phyloP scores from a whole-genome alignment of 1,140 invertebrate species.

The Penaeus indicus region DNA sequence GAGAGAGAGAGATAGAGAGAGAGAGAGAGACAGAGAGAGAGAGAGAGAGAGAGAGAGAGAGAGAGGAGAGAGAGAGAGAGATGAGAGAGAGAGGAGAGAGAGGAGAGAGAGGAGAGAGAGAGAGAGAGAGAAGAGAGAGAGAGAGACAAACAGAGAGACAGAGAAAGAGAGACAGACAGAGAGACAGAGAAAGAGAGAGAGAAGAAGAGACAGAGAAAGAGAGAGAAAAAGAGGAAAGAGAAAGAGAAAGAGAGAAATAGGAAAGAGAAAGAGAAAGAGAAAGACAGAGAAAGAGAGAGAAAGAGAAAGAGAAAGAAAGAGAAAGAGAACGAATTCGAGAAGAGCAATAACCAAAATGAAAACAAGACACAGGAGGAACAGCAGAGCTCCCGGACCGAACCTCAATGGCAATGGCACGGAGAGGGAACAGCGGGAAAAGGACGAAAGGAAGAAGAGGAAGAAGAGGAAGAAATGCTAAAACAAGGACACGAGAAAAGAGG shows the following conservation, averaged over 20 bases:
- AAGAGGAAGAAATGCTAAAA: too few species aligned
- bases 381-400: too few species aligned
- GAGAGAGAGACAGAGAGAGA: not conserved
- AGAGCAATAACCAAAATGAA: too few species aligned
- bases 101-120: too few species aligned
- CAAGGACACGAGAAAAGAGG: not conserved
- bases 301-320: not conserved
- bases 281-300: not conserved
- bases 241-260: not conserved
- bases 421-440: conserved; percentile 4
- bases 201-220: not conserved
- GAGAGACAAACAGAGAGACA: not conserved
- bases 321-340: not conserved
- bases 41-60: not conserved
- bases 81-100: not conserved
- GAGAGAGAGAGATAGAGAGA: not conserved
- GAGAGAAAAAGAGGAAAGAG: not conserved
- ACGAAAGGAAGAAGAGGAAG: too few species aligned
- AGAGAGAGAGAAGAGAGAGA: not conserved
- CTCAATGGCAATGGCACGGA: too few species aligned
- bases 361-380: too few species aligned
- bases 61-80: too few species aligned
- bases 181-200: not conserved
- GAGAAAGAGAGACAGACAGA: not conserved
- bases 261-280: not conserved